Evolutionary conservation across 2,888 invertebrate genomes (phyloP).

Genomic region (Periphyllus acericola): DNA sequence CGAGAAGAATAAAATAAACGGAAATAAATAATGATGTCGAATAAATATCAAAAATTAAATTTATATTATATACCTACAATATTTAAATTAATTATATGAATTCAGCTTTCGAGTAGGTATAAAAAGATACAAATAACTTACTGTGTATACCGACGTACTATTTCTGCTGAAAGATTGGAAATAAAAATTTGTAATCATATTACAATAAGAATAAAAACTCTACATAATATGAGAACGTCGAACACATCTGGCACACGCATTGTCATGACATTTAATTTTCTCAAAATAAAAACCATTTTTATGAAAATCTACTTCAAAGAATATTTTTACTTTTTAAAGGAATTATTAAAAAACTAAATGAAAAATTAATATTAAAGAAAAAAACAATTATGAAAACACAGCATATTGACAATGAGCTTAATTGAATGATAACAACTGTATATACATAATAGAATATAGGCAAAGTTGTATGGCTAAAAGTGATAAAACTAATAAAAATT

Average conservation of each 20-base stretch:
- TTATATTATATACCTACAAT: background rate
- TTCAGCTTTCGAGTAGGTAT: background rate
- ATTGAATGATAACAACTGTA: too few relatives aligned
- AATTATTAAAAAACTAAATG: background rate
- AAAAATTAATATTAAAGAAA: background rate
- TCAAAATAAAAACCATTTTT: background rate
- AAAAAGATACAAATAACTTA: too few relatives aligned
- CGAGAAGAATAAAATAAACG: background rate
- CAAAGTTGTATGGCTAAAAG: too few relatives aligned
- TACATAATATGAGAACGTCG: background rate
- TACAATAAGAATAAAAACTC: background rate
- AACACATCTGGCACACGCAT: background rate
- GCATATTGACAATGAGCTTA: too few relatives aligned
- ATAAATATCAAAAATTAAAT: background rate
- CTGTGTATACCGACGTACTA: too few relatives aligned
- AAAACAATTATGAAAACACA: background rate
- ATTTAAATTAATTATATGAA: background rate
- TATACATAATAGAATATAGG: too few relatives aligned
- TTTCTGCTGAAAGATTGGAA: too few relatives aligned
- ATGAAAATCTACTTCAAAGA: too few relatives aligned
- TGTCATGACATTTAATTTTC: constrained; percentile 9
- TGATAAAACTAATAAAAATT: too few relatives aligned
- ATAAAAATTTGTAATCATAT: background rate
- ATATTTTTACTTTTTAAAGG: too few relatives aligned
- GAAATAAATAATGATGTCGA: background rate